Conservation (phyloP, 2,888 invertebrate genomes). For the Dioctria rufipes region DNA sequence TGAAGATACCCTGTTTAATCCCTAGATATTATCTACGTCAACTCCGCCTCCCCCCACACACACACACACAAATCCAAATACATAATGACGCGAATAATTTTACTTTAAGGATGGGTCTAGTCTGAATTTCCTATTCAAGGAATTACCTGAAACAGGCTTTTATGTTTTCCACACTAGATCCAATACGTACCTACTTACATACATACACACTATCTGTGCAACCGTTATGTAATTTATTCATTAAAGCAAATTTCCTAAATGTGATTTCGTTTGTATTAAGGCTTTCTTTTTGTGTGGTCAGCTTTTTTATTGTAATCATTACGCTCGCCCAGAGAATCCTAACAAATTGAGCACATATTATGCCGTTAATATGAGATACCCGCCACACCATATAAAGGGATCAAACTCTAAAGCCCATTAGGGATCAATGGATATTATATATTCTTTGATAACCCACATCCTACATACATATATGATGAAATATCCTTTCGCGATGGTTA, state of each 20-base stretch:
- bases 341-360: slow-evolving; percentile 27
- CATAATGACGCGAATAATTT: background rate
- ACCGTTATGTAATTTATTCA: slow-evolving; percentile 9
- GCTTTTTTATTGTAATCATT: background rate
- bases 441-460: background rate
- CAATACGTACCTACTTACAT: no score
- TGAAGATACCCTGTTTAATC: no score
- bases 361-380: background rate
- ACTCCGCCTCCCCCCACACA: no score
- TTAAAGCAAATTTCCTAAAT: slow-evolving; percentile 11
- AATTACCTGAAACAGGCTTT: background rate
- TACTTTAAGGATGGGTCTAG: background rate
- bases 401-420: slow-evolving; percentile 7
- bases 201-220: no score
- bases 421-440: slow-evolving; percentile 19
- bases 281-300: background rate
- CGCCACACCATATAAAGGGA: background rate
- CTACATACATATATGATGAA: background rate
- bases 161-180: background rate
- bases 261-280: background rate
- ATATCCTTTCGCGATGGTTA: slow-evolving; percentile 4
- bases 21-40: no score
- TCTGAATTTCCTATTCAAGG: background rate
- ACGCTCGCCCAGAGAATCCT: background rate
- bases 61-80: background rate